Percentiles rank a stretch among this genome's conserved stretches.
phyloP scores from a whole-genome alignment of 2,797 vertebrate species.

The Podargus strigoides region DNA sequence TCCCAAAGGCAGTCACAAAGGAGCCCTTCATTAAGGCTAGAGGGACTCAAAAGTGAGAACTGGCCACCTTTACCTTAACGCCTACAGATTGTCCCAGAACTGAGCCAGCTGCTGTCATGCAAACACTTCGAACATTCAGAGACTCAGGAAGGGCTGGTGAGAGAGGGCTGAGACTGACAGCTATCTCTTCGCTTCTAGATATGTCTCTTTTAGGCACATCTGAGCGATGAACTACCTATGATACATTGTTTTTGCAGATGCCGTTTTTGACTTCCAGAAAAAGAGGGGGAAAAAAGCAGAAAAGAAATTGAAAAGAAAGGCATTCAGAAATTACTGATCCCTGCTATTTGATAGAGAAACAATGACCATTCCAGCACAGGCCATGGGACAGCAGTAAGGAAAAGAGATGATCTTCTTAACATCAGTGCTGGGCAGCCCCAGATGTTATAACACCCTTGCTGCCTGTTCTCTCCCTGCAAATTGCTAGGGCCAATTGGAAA shows the following conservation, averaged over 20 bases:
- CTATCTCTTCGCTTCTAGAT: neutral
- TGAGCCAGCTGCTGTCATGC: neutral
- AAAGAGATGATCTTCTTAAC: neutral
- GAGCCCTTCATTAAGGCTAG: too few species aligned
- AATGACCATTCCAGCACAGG: neutral
- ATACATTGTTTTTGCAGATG: neutral
- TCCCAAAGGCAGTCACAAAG: too few species aligned
- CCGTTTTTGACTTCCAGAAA: neutral
- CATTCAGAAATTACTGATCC: neutral
- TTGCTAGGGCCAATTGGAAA: neutral
- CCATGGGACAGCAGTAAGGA: neutral
- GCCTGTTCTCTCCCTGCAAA: neutral
- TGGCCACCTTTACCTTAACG: rapidly evolving
- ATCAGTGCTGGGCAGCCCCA: neutral
- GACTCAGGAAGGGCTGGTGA: neutral
- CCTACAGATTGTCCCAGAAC: neutral
- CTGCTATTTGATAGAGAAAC: neutral
- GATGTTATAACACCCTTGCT: neutral
- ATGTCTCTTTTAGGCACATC: neutral
- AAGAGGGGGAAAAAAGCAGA: neutral
- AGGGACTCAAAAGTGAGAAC: too few species aligned
- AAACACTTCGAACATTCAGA: neutral
- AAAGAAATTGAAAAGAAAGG: neutral
- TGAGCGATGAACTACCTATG: neutral
- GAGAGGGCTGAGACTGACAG: neutral